These are phyloP conservation scores for Phrynocephalus vlangalii DNA, from an alignment of 2,797 vertebrate species.

Conservation along the genomic window DNA sequence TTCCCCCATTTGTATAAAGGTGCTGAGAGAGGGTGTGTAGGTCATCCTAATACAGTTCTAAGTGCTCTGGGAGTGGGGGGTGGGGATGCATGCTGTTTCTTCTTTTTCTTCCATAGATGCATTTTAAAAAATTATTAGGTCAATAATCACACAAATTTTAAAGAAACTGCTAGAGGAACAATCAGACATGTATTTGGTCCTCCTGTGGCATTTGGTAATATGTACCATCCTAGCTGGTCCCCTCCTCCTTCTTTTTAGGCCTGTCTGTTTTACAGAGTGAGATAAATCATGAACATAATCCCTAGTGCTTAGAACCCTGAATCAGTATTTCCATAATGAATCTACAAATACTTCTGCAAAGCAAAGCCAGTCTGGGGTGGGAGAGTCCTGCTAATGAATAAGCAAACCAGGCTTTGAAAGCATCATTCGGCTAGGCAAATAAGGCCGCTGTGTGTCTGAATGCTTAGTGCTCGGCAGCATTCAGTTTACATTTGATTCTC, in stretches of 20 bases:
- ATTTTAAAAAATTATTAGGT: too few relatives aligned
- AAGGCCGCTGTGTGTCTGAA: not conserved
- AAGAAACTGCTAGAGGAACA: too few relatives aligned
- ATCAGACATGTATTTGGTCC: too few relatives aligned
- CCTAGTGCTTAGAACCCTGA: not conserved
- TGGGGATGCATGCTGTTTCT: too few relatives aligned
- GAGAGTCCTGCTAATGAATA: not conserved
- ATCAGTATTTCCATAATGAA: not conserved
- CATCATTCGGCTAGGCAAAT: not conserved
- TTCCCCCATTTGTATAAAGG: too few relatives aligned
- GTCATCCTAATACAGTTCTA: too few relatives aligned
- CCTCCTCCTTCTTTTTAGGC: not conserved
- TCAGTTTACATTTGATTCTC: not conserved
- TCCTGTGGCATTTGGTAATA: not conserved
- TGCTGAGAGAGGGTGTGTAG: too few relatives aligned
- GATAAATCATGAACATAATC: not conserved
- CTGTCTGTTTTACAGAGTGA: not conserved
- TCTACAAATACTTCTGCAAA: not conserved
- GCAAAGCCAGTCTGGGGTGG: not conserved
- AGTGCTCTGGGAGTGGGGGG: too few relatives aligned
- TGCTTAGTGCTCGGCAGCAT: rapidly evolving
- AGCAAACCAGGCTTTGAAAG: constrained; percentile 13
- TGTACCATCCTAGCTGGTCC: not conserved
- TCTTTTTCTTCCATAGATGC: too few relatives aligned
- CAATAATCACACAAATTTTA: too few relatives aligned